These are phyloP conservation scores for Arizona elegans DNA, from an alignment of 2,113 vertebrate genomes.

Conservation along the genomic window DNA sequence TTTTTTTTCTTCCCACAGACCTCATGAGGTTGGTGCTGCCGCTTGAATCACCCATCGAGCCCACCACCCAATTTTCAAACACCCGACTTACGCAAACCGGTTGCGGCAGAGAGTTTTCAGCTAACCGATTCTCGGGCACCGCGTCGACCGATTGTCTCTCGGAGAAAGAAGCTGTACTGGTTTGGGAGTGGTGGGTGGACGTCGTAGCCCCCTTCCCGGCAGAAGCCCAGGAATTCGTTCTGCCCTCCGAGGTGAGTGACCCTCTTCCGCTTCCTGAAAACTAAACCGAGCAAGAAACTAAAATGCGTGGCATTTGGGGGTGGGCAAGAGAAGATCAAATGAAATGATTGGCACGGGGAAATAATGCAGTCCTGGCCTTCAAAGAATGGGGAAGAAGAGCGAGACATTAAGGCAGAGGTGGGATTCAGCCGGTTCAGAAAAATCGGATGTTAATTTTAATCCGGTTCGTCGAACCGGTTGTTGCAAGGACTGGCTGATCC, in stretches of 20 bases:
- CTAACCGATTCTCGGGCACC: neutral
- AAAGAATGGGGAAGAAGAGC: neutral
- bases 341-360: neutral
- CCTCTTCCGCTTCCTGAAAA: conserved; percentile 43
- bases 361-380: neutral
- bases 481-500: no score
- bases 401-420: neutral
- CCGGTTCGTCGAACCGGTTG: no score
- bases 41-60: neutral
- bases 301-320: neutral
- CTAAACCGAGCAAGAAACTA: conserved; percentile 25
- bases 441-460: no score
- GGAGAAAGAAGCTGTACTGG: conserved; percentile 49
- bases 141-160: conserved; percentile 11
- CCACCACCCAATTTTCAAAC: rapidly evolving
- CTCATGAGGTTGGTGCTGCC: neutral
- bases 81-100: conserved; percentile 78
- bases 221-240: conserved; percentile 57
- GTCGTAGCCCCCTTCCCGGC: conserved; percentile 41
- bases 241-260: conserved; percentile 54
- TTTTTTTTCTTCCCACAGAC: neutral
- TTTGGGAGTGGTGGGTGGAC: conserved; percentile 42
- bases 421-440: no score
- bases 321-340: neutral
- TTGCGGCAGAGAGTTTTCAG: conserved; percentile 67